Percentiles rank a stretch among this genome's conserved stretches.
Conservation (phyloP, 2,113 vertebrate genomes). For the Cacatua alba region DNA sequence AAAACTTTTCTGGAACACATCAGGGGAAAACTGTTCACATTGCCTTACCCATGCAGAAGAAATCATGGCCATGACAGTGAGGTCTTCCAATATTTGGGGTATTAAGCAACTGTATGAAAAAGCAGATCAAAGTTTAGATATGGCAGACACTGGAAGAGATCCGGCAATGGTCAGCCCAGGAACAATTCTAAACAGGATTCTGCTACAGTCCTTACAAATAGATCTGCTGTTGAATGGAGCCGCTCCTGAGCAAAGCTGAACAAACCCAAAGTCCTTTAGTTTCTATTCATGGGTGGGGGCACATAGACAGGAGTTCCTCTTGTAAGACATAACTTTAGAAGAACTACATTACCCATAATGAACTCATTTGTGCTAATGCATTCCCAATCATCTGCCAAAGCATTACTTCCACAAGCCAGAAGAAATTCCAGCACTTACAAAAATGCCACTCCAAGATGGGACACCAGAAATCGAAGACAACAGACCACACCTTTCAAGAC, state of each 20-base stretch:
- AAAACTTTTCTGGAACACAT: background rate
- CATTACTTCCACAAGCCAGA: background rate
- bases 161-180: fast-evolving
- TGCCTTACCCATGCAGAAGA: background rate
- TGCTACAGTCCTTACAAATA: background rate
- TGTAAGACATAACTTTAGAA: background rate
- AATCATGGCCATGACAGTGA: background rate
- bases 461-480: fast-evolving
- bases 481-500: background rate
- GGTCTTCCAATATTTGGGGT: fast-evolving
- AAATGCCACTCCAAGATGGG: background rate
- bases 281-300: background rate
- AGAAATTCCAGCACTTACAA: background rate
- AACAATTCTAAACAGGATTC: background rate
- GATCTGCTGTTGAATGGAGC: background rate
- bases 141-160: background rate
- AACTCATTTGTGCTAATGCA: background rate
- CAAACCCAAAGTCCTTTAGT: background rate
- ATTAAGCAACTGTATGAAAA: background rate
- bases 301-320: background rate
- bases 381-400: background rate
- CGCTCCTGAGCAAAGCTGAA: background rate
- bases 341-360: background rate
- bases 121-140: background rate
- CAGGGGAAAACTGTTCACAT: background rate